Evolutionary conservation across 1,140 invertebrate genomes (phyloP), one percentile per base, ranked within the genome.

Genomic region (Laupala kohalensis): DNA sequence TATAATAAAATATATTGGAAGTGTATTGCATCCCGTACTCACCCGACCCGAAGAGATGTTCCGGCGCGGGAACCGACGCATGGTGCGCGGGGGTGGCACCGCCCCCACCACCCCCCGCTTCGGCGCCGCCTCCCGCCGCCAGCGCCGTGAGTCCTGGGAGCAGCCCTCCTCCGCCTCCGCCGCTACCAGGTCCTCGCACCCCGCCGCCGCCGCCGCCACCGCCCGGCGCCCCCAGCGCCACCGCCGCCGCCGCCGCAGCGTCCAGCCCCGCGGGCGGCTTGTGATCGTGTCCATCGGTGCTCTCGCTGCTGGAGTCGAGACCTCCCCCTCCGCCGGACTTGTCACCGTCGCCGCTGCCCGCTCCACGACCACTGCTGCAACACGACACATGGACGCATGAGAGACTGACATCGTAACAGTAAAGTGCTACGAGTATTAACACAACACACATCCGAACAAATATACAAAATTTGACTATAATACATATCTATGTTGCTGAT

Each of bases 341-440:
- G 64, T 77, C 76, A 6, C 72, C 72, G 6, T 77, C 77, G 19
- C 74, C 77, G 29, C 73, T 73, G 25, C 73, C 74, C 0, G 75
- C 74, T 53, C 76, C 73, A 29, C 76, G 73, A 5, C 76, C 75
- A 12, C 75, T 73, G 69, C 73, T 76, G 25, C 70, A 74, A 73
- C 25, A 69, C 71, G 25, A 37, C 4, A 53, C 37, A 13, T 53
- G 4, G 1, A n/a, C n/a, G 37, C 30, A 53, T 0, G 37, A 19
- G 37, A 13, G 37, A 19, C 6, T 37, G 30, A 37, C 30, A 37
- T 6, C 30, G 15, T 37, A n/a, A n/a, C n/a, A n/a, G n/a, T n/a
- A n/a, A n/a, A n/a, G n/a, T n/a, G n/a, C n/a, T n/a, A n/a, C n/a
- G n/a, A n/a, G n/a, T n/a, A n/a, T n/a, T n/a, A n/a, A n/a, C n/a